Conservation (phyloP, 92 coral and sea anemone species). For the Galaxea fascicularis region DNA sequence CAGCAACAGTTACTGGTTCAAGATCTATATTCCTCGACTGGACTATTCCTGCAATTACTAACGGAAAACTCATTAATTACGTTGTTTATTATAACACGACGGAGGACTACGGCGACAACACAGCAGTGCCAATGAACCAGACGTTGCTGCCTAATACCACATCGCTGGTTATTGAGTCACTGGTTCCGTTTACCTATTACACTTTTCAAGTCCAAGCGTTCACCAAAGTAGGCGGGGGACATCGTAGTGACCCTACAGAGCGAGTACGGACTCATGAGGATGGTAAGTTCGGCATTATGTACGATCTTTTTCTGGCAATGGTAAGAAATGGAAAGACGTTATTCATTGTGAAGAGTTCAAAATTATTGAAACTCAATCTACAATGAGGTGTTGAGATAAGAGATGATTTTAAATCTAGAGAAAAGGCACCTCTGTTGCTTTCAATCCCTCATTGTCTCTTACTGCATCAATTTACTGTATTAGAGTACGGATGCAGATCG, state of each 20-base stretch:
- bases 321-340: not conserved
- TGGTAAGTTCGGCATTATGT: slow-evolving; percentile 44
- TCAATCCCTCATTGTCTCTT: too few species aligned
- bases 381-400: not conserved
- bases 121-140: not conserved
- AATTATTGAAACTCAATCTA: not conserved
- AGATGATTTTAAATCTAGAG: too few species aligned
- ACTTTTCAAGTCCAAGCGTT: slow-evolving; percentile 57
- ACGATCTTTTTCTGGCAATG: not conserved
- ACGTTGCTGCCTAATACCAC: slow-evolving; percentile 26
- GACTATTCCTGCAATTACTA: slow-evolving; percentile 61
- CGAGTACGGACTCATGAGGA: slow-evolving; percentile 56
- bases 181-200: slow-evolving; percentile 66
- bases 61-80: slow-evolving; percentile 62
- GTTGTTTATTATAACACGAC: slow-evolving; percentile 43
- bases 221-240: slow-evolving; percentile 68
- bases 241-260: slow-evolving; percentile 33
- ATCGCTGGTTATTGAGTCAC: not conserved
- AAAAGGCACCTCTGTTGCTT: too few species aligned
- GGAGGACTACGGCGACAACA: not conserved
- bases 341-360: too few species aligned
- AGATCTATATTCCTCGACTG: slow-evolving; percentile 57
- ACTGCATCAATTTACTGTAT: too few species aligned
- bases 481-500: too few species aligned
- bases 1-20: slow-evolving; percentile 22